These are phyloP conservation scores for Oxycera nigricornis DNA, from an alignment of 2,888 invertebrate genomes.

Conservation along the genomic window DNA sequence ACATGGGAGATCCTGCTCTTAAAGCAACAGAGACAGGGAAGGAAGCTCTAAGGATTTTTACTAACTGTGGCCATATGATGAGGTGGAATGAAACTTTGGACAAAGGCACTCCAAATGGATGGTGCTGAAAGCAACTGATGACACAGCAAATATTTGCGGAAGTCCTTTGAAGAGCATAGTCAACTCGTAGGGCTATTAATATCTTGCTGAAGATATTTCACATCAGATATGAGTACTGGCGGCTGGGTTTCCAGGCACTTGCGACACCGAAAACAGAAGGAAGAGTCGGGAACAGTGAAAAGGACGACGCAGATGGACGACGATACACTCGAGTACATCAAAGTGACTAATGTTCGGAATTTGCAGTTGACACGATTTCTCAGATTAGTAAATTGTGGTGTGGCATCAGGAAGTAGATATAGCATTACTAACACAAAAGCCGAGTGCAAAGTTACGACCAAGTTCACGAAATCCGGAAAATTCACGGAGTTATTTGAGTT, in stretches of 20 bases:
- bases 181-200: conserved; percentile 41
- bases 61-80: too few species aligned
- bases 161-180: conserved; percentile 30
- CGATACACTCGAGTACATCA: conserved; percentile 43
- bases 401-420: background rate
- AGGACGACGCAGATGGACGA: background rate
- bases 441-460: background rate
- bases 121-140: conserved; percentile 45
- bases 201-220: conserved; percentile 34
- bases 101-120: conserved; percentile 43
- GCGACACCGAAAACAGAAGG: background rate
- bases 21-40: too few species aligned
- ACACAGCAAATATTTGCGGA: conserved; percentile 46
- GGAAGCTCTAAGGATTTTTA: too few species aligned
- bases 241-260: background rate
- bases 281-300: background rate
- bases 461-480: background rate
- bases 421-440: background rate
- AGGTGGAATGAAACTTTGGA: conserved; percentile 37
- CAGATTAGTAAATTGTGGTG: conserved; percentile 24
- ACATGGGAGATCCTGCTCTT: too few species aligned
- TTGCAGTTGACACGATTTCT: conserved; percentile 9
- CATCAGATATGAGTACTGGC: background rate
- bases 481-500: background rate
- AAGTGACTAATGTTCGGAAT: conserved; percentile 44